Evolutionary conservation across 2,888 invertebrate species (phyloP), one percentile per base, ranked within the genome.

Genomic region (Phortica magna): DNA sequence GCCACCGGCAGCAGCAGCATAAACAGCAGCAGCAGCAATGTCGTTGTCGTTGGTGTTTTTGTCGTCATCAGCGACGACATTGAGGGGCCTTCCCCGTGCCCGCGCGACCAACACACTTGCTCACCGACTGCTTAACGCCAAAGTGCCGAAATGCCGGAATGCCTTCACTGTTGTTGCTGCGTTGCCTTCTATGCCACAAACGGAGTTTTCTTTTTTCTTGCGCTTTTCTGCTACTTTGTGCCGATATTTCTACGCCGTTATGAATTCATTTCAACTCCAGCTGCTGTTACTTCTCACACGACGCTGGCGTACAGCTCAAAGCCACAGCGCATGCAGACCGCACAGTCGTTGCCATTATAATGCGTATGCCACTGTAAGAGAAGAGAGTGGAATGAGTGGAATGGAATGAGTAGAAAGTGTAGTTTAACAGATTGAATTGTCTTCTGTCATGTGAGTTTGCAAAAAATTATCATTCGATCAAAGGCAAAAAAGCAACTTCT

Each of bases 361-460:
- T 39, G 65, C 22, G n/a, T 61, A 61, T 19, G 61, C 10, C 61
- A 19, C 10, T 61, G 10, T 19, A 17, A 41, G 67, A n/a, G 31
- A 55, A 71, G 70, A 55, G 22, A 55, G 14, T 7, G 14, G 12
- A 17, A 48, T 9, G n/a, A 9, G 48, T 48, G 39, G n/a, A n/a
- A 55, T 22, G 53, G n/a, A n/a, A n/a, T n/a, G n/a, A n/a, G n/a
- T n/a, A n/a, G n/a, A n/a, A 39, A 17, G 41, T 12, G 17, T 55
- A 80, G 72, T 79, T 81, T 83, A 82, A 82, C 77, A 5, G 61
- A 10, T 19, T 79, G 83, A 79, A 87, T 83, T 85, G 85, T 87
- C 88, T 87, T 86, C 88, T 86, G 85, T 86, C 88, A 86, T 83
- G 84, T 87, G 88, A 88, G 87, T 88, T 87, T 88, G 86, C 53